These are phyloP conservation scores for Anneissia japonica DNA, from an alignment of 35 echinoderm and acorn worm species.

Conservation along the genomic window DNA sequence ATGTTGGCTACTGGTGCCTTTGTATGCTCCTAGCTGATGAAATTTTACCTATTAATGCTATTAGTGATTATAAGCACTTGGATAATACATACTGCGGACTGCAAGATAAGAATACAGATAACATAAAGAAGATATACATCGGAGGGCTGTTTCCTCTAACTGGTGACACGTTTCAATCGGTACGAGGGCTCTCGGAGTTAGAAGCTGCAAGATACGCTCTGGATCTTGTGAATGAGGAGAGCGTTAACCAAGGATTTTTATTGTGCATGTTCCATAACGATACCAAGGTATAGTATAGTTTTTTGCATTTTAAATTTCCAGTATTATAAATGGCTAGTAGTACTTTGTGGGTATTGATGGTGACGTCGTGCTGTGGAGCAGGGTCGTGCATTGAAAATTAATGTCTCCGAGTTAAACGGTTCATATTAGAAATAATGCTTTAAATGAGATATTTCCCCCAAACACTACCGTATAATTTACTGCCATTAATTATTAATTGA, in stretches of 20 bases:
- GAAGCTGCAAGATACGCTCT: neutral
- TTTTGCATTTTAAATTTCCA: too few relatives aligned
- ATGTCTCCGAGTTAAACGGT: too few relatives aligned
- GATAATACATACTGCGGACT: neutral
- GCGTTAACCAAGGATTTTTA: neutral
- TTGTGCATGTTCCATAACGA: neutral
- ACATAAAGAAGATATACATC: neutral
- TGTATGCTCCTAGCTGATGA: neutral
- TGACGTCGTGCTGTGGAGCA: too few relatives aligned
- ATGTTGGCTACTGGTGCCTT: neutral
- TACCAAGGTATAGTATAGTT: neutral
- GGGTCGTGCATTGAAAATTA: too few relatives aligned
- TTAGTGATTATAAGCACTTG: too few relatives aligned
- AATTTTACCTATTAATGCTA: neutral
- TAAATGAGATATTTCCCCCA: too few relatives aligned
- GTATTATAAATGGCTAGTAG: too few relatives aligned
- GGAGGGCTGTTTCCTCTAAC: neutral
- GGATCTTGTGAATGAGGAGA: neutral
- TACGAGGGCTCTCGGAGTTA: neutral
- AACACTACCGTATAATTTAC: too few relatives aligned
- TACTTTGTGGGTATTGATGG: too few relatives aligned
- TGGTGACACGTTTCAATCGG: neutral
- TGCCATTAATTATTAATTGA: too few relatives aligned
- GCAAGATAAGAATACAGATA: neutral
- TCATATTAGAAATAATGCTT: too few relatives aligned